Evolutionary conservation across 2,797 vertebrate species (phyloP).

Genomic region (Orestias chungarensis): DNA sequence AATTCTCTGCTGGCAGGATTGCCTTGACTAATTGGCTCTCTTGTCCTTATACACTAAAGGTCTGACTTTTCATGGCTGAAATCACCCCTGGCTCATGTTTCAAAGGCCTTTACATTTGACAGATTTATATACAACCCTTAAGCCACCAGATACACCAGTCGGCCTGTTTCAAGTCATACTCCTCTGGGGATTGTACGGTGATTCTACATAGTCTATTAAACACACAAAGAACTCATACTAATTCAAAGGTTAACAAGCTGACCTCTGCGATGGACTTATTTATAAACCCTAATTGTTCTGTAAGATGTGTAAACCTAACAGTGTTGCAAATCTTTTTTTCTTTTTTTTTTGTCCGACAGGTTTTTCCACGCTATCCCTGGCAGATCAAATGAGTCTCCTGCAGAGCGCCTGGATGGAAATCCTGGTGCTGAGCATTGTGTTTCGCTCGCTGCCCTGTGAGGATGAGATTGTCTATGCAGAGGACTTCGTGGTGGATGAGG

Average conservation of each 20-base stretch:
- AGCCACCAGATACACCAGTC: slow-evolving; percentile 55
- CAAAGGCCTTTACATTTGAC: slow-evolving; percentile 68
- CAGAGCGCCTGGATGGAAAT: slow-evolving; percentile 98
- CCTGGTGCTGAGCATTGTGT: slow-evolving; percentile 91
- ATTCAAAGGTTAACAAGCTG: slow-evolving; percentile 47
- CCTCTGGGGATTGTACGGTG: slow-evolving; percentile 51
- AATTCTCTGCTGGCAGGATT: slow-evolving; percentile 15
- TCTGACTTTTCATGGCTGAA: slow-evolving; percentile 42
- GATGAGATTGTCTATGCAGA: slow-evolving; percentile 92
- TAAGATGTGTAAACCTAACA: too few species aligned
- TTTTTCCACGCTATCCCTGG: slow-evolving; percentile 90
- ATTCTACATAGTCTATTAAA: slow-evolving; percentile 61
- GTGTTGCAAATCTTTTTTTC: background rate
- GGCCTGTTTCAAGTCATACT: slow-evolving; percentile 66
- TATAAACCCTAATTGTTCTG: too few species aligned
- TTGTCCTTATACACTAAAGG: slow-evolving; percentile 16
- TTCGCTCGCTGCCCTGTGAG: slow-evolving; percentile 89
- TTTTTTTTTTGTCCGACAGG: slow-evolving; percentile 69
- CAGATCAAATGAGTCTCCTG: slow-evolving; percentile 96
- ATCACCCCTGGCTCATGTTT: slow-evolving; percentile 66
- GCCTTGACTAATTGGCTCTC: slow-evolving; percentile 32
- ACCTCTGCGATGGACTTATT: too few species aligned
- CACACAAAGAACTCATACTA: slow-evolving; percentile 36
- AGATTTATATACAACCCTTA: slow-evolving; percentile 71
- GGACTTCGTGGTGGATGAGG: slow-evolving; percentile 93